phyloP scores from a whole-genome alignment of 1,140 invertebrate species.

The Liolophura sinensis region DNA sequence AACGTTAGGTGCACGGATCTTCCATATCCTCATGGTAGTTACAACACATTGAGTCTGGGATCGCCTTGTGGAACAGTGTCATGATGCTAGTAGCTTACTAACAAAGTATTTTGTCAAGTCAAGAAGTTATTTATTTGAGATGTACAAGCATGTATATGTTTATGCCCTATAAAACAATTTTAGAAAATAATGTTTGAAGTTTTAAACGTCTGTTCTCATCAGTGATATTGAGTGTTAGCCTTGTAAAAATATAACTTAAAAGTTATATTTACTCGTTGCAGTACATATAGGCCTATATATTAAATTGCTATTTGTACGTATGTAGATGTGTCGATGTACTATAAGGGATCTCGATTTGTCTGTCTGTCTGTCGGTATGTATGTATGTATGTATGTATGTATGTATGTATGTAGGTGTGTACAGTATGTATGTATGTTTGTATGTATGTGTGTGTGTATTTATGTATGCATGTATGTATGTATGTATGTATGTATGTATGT shows the following conservation, averaged over 20 bases:
- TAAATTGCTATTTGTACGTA: background rate
- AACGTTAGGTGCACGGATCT: too few species aligned
- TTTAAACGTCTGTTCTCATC: too few species aligned
- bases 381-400: background rate
- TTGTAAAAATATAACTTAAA: background rate
- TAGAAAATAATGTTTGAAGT: too few species aligned
- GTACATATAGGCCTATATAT: background rate
- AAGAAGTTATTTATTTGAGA: too few species aligned
- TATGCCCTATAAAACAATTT: too few species aligned
- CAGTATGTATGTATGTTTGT: background rate
- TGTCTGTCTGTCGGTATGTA: background rate
- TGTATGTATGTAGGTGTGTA: slow-evolving; percentile 2
- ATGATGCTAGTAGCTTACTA: too few species aligned
- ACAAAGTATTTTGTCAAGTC: too few species aligned
- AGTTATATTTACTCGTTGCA: background rate
- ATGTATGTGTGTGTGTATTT: slow-evolving; percentile 1
- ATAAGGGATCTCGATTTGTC: background rate
- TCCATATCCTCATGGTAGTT: too few species aligned
- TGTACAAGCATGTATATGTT: too few species aligned
- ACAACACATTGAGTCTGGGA: too few species aligned
- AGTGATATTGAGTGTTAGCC: background rate
- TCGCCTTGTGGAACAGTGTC: too few species aligned
- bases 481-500: slow-evolving; percentile 4
- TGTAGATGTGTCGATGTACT: background rate
- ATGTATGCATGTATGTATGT: background rate